A percentile compares a stretch with the other conserved stretches of the same genome.
phyloP scores from a whole-genome alignment of 2,113 vertebrate species.

The Psephotus haematonotus region DNA sequence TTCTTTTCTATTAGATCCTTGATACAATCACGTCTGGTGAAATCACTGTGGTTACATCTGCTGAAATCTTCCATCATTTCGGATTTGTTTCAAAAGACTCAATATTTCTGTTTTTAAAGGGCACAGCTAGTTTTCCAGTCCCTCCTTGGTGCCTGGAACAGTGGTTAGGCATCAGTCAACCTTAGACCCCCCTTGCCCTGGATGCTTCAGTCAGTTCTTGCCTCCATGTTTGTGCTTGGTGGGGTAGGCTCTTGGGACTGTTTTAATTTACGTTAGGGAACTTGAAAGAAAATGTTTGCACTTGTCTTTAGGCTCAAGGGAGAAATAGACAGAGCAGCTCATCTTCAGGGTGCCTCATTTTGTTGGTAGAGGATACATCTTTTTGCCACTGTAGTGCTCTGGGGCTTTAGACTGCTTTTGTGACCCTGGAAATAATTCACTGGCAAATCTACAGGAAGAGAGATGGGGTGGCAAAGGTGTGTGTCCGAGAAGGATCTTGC shows the following conservation, averaged over 20 bases:
- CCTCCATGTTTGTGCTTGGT: not conserved
- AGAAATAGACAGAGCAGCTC: not conserved
- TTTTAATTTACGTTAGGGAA: not conserved
- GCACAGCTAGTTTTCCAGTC: not conserved
- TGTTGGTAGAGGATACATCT: not conserved
- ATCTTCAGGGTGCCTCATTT: not conserved
- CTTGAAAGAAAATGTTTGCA: constrained; percentile 2
- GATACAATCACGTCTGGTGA: constrained; percentile 54
- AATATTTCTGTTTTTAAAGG: constrained; percentile 53
- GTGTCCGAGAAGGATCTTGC: constrained; percentile 5
- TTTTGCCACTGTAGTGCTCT: not conserved
- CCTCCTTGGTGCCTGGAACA: not conserved
- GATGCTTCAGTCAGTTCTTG: not conserved
- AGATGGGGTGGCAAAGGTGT: not conserved
- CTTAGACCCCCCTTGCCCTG: not conserved
- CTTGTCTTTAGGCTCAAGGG: not conserved
- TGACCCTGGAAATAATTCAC: not conserved
- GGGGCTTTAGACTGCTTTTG: not conserved
- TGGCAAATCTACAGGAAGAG: not conserved
- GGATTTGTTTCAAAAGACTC: constrained; percentile 61
- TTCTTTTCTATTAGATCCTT: constrained; percentile 65
- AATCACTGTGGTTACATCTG: constrained; percentile 59
- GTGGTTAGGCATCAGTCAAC: not conserved
- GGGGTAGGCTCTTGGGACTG: not conserved
- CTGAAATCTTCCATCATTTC: constrained; percentile 61